Conservation (phyloP, 2,888 invertebrate genomes). For the Xestia rhomboidea region DNA sequence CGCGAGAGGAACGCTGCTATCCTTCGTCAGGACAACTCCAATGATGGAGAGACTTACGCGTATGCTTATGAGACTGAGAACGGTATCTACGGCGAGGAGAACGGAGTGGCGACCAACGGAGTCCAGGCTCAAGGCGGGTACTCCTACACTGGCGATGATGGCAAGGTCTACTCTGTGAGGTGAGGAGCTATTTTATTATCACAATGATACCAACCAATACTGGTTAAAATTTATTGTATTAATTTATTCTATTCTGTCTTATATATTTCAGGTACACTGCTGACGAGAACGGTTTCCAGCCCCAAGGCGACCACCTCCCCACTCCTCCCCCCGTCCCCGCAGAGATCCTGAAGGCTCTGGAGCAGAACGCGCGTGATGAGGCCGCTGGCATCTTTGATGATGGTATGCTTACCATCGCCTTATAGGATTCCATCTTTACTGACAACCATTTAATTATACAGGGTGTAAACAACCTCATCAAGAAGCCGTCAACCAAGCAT, state of each 20-base stretch:
- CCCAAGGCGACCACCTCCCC: slow-evolving; percentile 86
- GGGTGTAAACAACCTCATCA: too few species aligned
- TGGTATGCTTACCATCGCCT: slow-evolving; percentile 70
- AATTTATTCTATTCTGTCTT: background rate
- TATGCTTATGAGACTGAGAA: slow-evolving; percentile 87
- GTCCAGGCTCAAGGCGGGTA: slow-evolving; percentile 86
- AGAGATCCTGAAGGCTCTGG: slow-evolving; percentile 84
- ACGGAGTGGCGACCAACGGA: slow-evolving; percentile 84
- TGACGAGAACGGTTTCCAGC: slow-evolving; percentile 86
- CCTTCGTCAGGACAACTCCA: slow-evolving; percentile 81
- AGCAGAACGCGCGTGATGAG: slow-evolving; percentile 86
- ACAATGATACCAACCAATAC: background rate
- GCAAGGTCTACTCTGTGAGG: slow-evolving; percentile 85
- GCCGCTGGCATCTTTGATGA: slow-evolving; percentile 87
- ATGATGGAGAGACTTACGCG: slow-evolving; percentile 83
- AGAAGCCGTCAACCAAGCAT: too few species aligned
- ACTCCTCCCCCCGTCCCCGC: slow-evolving; percentile 86
- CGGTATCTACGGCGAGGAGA: slow-evolving; percentile 85
- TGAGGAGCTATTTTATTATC: slow-evolving; percentile 54
- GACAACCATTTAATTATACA: background rate
- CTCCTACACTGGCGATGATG: slow-evolving; percentile 87
- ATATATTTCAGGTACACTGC: slow-evolving; percentile 82
- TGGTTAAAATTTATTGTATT: too few species aligned
- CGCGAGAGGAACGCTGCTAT: slow-evolving; percentile 84
- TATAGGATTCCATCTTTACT: background rate